Conservation (phyloP, 2,888 invertebrate species). For the Teinopalpus imperialis region DNA sequence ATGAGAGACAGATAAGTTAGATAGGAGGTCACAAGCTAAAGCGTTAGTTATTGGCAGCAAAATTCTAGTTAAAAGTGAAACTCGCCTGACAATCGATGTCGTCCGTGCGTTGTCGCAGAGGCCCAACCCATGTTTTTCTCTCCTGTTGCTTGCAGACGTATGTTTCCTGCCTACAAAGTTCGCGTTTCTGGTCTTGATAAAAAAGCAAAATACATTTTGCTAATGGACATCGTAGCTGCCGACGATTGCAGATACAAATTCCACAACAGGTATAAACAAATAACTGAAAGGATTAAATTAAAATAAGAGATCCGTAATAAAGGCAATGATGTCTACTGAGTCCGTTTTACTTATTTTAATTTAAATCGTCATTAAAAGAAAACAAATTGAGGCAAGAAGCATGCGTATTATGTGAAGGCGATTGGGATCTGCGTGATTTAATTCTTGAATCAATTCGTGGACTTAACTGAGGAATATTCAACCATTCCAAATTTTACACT, state of each 20-base stretch:
- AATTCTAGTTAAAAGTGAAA: conserved; percentile 62
- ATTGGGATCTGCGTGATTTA: conserved; percentile 63
- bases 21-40: conserved; percentile 76
- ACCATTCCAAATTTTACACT: conserved; percentile 11
- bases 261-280: conserved; percentile 91
- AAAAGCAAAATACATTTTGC: conserved; percentile 97
- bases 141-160: conserved; percentile 91
- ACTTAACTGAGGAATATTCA: conserved; percentile 13
- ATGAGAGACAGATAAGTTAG: too few species aligned
- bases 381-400: conserved; percentile 84
- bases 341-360: conserved; percentile 73
- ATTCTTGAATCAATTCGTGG: conserved; percentile 14
- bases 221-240: conserved; percentile 98
- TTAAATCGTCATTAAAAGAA: conserved; percentile 60
- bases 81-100: conserved; percentile 77
- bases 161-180: conserved; percentile 99
- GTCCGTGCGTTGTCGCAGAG: conserved; percentile 76
- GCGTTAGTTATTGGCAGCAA: conserved; percentile 52
- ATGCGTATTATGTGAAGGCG: conserved; percentile 78
- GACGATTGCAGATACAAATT: conserved; percentile 98
- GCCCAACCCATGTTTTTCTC: conserved; percentile 79
- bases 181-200: conserved; percentile 98
- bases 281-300: conserved; percentile 70
- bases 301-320: conserved; percentile 60
- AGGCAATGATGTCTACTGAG: conserved; percentile 43